Evolutionary conservation across 2,113 vertebrate species (phyloP).

Genomic region (Regulus satrapa): DNA sequence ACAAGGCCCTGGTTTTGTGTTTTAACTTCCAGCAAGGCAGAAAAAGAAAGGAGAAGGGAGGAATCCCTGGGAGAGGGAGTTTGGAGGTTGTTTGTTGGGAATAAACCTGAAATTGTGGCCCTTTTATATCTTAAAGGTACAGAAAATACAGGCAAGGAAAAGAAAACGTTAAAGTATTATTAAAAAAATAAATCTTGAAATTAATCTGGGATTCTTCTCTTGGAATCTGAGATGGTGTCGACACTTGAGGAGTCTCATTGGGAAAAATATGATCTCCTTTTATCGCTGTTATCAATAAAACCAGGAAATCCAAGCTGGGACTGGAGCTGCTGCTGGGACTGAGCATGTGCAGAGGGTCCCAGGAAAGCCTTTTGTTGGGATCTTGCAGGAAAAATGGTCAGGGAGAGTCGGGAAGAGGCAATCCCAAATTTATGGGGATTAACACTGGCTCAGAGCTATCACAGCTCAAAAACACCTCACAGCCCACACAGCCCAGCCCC

Average conservation of each 20-base stretch:
- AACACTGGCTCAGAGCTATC: not conserved
- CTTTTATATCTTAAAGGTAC: not conserved
- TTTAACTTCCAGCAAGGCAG: not conserved
- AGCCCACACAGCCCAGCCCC: not conserved
- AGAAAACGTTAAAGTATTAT: not conserved
- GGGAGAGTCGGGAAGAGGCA: not conserved
- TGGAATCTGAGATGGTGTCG: not conserved
- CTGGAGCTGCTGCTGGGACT: not conserved
- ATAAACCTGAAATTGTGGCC: not conserved
- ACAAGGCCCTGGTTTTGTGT: not conserved
- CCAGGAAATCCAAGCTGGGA: not conserved
- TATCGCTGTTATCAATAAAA: not conserved
- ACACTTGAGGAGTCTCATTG: not conserved
- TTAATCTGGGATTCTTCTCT: not conserved
- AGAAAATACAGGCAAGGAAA: not conserved
- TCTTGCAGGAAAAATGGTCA: not conserved
- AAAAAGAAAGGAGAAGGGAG: not conserved
- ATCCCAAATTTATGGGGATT: not conserved
- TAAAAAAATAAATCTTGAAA: not conserved
- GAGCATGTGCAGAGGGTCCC: not conserved
- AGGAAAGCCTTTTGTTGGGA: not conserved
- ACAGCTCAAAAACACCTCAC: not conserved
- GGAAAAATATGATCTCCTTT: not conserved
- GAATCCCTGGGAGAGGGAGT: not conserved
- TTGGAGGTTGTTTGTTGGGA: not conserved